These are phyloP conservation scores for Mycteria americana DNA, from an alignment of 2,797 vertebrate genomes.

Conservation along the genomic window DNA sequence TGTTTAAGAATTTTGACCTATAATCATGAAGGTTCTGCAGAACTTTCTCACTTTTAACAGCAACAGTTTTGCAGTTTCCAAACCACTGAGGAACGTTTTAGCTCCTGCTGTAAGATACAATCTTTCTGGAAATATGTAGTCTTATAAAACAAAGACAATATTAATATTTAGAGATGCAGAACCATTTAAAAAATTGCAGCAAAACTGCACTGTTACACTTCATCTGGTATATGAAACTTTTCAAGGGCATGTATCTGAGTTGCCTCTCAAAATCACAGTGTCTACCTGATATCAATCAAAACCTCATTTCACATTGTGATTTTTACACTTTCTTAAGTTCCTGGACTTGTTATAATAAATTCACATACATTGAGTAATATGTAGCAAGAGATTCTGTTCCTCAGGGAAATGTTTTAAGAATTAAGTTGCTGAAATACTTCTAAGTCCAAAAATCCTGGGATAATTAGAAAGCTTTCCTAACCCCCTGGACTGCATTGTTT, in stretches of 20 bases:
- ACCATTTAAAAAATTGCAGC: not conserved
- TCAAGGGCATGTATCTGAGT: not conserved
- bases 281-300: not conserved
- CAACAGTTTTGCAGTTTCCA: not conserved
- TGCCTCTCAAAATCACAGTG: not conserved
- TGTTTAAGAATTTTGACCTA: not conserved
- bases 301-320: not conserved
- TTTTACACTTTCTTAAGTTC: not conserved
- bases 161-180: not conserved
- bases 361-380: rapidly evolving
- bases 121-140: not conserved
- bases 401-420: not conserved
- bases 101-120: not conserved
- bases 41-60: not conserved
- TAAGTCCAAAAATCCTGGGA: not conserved
- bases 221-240: not conserved
- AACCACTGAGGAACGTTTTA: not conserved
- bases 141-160: not conserved
- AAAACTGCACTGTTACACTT: not conserved
- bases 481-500: rapidly evolving
- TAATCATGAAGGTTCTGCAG: not conserved
- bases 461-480: not conserved
- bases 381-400: not conserved
- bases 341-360: not conserved
- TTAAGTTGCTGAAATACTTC: not conserved